Conservation (phyloP, 2,113 vertebrate genomes). For the Anguilla japonica region DNA sequence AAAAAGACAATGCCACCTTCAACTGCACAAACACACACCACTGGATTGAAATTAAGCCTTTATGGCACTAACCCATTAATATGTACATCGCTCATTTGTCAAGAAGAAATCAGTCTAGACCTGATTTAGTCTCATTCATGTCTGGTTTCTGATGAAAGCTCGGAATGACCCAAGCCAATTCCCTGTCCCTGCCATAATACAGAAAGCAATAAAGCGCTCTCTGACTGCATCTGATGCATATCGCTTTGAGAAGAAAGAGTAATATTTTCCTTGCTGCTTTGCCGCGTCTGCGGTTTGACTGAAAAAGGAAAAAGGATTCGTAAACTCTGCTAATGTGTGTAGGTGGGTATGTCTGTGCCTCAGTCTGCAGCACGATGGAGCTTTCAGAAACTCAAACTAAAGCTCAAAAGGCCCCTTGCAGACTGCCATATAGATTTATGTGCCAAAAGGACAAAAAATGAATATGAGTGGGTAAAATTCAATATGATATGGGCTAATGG, state of each 20-base stretch:
- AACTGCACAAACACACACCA: not conserved
- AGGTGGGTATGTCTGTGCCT: not conserved
- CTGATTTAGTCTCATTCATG: conserved; percentile 56
- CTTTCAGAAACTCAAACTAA: not conserved
- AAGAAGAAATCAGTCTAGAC: conserved; percentile 62
- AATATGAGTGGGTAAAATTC: not conserved
- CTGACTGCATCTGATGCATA: conserved; percentile 51
- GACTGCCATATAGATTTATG: not conserved
- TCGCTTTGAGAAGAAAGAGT: conserved; percentile 61
- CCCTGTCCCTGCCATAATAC: conserved; percentile 63
- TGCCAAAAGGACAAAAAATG: not conserved
- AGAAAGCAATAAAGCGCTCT: conserved; percentile 63
- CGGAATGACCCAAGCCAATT: conserved; percentile 63
- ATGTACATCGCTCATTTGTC: conserved; percentile 51
- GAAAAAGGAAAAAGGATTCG: not conserved
- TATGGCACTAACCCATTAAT: conserved; percentile 66
- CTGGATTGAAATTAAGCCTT: conserved; percentile 60
- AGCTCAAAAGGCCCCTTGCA: not conserved
- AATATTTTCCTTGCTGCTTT: conserved; percentile 58
- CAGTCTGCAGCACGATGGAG: not conserved
- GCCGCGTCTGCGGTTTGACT: conserved; percentile 21
- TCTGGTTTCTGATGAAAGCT: conserved; percentile 47
- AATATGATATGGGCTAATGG: not conserved
- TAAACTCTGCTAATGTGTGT: not conserved
- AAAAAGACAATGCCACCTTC: not conserved